Evolutionary conservation across 1,140 invertebrate species (phyloP).

Genomic region (Hermetia illucens): DNA sequence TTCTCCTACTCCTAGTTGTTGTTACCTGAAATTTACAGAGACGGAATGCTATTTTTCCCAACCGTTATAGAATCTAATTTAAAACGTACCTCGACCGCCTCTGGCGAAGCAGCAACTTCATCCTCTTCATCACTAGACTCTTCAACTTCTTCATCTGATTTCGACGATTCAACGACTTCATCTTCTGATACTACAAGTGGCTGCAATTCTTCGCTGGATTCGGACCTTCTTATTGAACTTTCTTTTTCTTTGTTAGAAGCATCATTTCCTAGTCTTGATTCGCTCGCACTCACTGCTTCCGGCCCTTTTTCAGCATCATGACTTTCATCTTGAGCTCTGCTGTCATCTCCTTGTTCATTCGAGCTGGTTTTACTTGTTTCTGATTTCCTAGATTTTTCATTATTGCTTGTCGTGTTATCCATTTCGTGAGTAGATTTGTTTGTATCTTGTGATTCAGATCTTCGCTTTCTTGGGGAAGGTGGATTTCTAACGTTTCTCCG

Average conservation of each 20-base stretch:
- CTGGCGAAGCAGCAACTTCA: background rate
- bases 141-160: background rate
- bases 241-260: background rate
- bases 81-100: background rate
- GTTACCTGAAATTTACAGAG: no score
- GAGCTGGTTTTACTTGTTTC: no score
- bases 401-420: no score
- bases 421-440: no score
- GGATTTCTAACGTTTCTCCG: no score
- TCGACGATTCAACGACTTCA: background rate
- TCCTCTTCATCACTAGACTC: background rate
- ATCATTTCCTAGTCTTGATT: no score
- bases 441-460: no score
- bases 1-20: no score
- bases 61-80: background rate
- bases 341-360: no score
- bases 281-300: background rate
- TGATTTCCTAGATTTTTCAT: no score
- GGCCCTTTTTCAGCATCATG: conserved; percentile 7
- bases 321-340: background rate
- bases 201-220: background rate
- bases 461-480: background rate
- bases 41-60: background rate
- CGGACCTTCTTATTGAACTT: background rate
- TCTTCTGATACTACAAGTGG: no score